These are phyloP conservation scores for Campylomormyrus numenius DNA, from an alignment of 2,113 vertebrate genomes.

Conservation along the genomic window DNA sequence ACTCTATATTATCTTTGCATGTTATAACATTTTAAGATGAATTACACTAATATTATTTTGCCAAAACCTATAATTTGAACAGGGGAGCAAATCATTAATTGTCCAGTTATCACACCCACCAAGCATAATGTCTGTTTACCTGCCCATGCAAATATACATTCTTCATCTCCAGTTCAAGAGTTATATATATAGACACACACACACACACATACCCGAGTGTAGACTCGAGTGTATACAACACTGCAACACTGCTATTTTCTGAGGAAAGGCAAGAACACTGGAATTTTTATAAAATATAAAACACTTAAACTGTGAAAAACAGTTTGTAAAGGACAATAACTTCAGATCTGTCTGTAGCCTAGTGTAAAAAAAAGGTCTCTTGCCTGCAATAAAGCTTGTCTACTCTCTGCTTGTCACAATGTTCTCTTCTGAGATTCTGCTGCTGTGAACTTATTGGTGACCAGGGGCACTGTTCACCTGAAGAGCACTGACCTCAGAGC, in stretches of 20 bases:
- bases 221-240: not conserved
- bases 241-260: not conserved
- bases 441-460: not conserved
- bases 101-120: not conserved
- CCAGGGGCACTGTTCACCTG: not conserved
- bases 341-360: not conserved
- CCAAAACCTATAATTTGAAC: constrained; percentile 21
- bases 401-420: not conserved
- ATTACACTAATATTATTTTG: not conserved
- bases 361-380: not conserved
- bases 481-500: not conserved
- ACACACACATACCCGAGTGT: not conserved
- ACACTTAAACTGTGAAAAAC: not conserved
- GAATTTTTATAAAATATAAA: not conserved
- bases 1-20: not conserved
- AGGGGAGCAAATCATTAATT: not conserved
- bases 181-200: not conserved
- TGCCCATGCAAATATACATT: not conserved
- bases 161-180: not conserved
- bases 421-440: not conserved
- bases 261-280: not conserved
- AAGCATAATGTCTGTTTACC: not conserved
- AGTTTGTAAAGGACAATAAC: not conserved
- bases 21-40: not conserved
- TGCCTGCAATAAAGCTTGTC: not conserved